phyloP scores from a whole-genome alignment of 2,888 invertebrate genomes.

The Oligia fasciuncula region DNA sequence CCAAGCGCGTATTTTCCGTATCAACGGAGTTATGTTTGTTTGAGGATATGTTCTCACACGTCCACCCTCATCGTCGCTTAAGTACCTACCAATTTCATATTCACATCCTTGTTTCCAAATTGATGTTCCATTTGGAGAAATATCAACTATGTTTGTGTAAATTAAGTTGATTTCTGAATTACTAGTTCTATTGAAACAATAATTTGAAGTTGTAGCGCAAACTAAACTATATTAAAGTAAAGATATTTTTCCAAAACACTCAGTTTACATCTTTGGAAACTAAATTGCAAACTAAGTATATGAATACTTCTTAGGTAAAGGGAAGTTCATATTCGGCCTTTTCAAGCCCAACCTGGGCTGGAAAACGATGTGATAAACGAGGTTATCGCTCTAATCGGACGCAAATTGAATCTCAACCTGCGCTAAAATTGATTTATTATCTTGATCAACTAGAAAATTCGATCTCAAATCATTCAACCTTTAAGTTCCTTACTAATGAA shows the following conservation, averaged over 20 bases:
- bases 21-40: neutral
- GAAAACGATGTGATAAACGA: constrained; percentile 9
- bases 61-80: too few relatives aligned
- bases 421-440: constrained; percentile 1
- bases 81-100: neutral
- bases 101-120: neutral
- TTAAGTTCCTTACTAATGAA: neutral
- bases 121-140: neutral
- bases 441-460: neutral
- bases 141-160: neutral
- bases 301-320: neutral
- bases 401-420: constrained; percentile 18
- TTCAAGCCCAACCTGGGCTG: neutral
- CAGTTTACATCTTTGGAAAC: neutral
- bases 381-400: neutral
- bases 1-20: neutral
- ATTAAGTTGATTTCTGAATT: neutral
- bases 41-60: neutral
- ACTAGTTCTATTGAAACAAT: neutral
- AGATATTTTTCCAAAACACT: too few relatives aligned
- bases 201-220: neutral
- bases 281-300: neutral
- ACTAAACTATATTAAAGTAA: neutral
- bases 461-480: neutral
- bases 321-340: neutral